Evolutionary conservation across 2,113 vertebrate genomes (phyloP).

Genomic region (Pavo muticus): DNA sequence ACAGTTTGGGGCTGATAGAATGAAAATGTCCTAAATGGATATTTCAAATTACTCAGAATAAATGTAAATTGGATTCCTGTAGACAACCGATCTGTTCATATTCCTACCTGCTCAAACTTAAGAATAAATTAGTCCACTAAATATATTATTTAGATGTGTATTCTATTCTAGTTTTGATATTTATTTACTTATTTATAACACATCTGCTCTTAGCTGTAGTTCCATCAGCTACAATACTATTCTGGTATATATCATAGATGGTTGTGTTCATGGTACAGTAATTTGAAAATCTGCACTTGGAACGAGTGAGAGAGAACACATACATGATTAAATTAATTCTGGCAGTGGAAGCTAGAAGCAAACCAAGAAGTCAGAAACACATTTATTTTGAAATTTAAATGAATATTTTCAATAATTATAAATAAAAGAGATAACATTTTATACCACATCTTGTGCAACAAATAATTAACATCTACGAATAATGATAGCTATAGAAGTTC

Average conservation of each 20-base stretch:
- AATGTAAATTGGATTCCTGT: not conserved
- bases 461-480: slow-evolving; percentile 20
- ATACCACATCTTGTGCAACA: slow-evolving; percentile 35
- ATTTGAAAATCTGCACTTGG: not conserved
- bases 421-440: slow-evolving; percentile 48
- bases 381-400: slow-evolving; percentile 60
- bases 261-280: not conserved
- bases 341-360: slow-evolving; percentile 26
- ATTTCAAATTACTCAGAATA: not conserved
- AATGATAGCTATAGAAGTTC: slow-evolving; percentile 36
- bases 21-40: not conserved
- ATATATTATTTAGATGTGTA: not conserved
- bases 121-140: not conserved
- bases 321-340: slow-evolving; percentile 30
- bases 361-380: slow-evolving; percentile 31
- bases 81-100: not conserved
- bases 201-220: not conserved
- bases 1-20: not conserved
- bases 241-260: not conserved
- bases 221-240: not conserved
- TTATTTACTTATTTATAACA: not conserved
- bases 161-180: not conserved
- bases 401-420: slow-evolving; percentile 64
- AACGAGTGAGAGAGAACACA: not conserved
- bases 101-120: not conserved